Evolutionary conservation across 2,888 invertebrate species (phyloP).

Genomic region (Agrochola circellaris): DNA sequence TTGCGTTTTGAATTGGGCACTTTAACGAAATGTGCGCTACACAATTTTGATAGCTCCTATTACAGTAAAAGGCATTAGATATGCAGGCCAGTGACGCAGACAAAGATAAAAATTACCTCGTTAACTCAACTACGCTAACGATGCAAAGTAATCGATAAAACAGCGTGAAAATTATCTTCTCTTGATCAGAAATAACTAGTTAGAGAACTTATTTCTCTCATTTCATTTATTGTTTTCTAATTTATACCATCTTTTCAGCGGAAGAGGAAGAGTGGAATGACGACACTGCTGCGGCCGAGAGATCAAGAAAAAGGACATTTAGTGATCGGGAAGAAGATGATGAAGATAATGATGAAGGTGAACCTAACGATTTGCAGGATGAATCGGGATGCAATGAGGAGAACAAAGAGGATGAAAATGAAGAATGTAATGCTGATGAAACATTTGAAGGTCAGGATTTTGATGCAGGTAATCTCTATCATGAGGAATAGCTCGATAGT

Average conservation of each 20-base stretch:
- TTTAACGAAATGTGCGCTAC: constrained; percentile 48
- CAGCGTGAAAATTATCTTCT: background rate
- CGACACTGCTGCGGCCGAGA: constrained; percentile 66
- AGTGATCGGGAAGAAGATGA: constrained; percentile 67
- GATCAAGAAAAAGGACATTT: constrained; percentile 61
- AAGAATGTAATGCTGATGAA: constrained; percentile 63
- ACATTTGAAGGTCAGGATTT: constrained; percentile 68
- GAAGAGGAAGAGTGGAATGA: constrained; percentile 88
- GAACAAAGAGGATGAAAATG: constrained; percentile 68
- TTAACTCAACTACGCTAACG: background rate
- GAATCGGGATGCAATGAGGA: constrained; percentile 71
- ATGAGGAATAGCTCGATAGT: no score
- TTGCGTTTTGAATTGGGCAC: constrained; percentile 65
- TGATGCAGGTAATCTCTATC: background rate
- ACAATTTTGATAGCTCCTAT: background rate
- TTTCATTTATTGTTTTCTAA: background rate
- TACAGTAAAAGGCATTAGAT: constrained; percentile 18
- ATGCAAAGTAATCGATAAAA: constrained; percentile 3
- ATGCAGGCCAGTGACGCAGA: constrained; percentile 1
- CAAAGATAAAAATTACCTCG: background rate
- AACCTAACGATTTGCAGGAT: constrained; percentile 66
- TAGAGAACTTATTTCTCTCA: background rate
- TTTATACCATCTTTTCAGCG: constrained; percentile 72
- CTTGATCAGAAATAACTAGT: background rate
- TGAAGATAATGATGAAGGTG: constrained; percentile 64